These are phyloP conservation scores for Podotricha telesiphe DNA, from an alignment of 2,888 invertebrate genomes.

Conservation along the genomic window DNA sequence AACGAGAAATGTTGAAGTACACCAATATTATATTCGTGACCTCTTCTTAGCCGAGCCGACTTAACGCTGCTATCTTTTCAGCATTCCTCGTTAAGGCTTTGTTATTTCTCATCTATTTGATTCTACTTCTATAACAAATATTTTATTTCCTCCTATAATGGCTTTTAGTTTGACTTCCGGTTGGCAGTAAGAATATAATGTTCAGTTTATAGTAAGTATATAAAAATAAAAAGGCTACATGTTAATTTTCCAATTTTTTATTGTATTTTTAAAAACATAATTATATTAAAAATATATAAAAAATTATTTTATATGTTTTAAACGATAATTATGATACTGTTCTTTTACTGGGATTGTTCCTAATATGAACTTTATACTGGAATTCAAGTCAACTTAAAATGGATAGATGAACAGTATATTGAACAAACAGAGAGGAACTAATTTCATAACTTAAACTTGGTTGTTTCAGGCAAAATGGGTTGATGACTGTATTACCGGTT, in stretches of 20 bases:
- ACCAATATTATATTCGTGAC: slow-evolving; percentile 23
- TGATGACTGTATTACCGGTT: not conserved
- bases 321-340: not conserved
- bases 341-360: not conserved
- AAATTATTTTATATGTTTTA: too few relatives aligned
- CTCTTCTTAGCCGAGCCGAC: not conserved
- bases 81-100: not conserved
- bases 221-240: not conserved
- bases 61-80: slow-evolving; percentile 11
- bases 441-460: not conserved
- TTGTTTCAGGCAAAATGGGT: not conserved
- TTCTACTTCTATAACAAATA: not conserved
- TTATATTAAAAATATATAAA: too few relatives aligned
- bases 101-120: slow-evolving; percentile 4
- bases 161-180: not conserved
- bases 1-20: not conserved
- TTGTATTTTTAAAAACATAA: too few relatives aligned
- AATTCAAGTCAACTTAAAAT: too few relatives aligned
- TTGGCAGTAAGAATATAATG: not conserved
- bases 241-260: too few relatives aligned
- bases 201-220: not conserved
- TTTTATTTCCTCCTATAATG: not conserved
- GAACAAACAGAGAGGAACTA: not conserved
- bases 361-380: not conserved
- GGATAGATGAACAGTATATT: not conserved